Conservation (phyloP, 1,140 invertebrate genomes). For the Trichogramma pretiosum region DNA sequence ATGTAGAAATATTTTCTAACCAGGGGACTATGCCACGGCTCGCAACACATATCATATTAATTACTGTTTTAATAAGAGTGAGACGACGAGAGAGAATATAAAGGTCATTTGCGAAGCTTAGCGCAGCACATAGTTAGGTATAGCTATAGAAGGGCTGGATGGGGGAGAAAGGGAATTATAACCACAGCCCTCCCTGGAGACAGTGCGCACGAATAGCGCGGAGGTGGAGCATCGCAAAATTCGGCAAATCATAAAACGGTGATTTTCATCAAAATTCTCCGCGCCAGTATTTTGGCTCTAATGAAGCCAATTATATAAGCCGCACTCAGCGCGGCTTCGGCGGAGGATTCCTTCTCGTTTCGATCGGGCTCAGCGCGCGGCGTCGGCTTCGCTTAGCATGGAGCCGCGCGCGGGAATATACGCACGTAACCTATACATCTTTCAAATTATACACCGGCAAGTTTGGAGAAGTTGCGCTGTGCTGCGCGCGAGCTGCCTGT, state of each 20-base stretch:
- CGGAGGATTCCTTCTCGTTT: constrained; percentile 15
- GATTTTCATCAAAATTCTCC: constrained; percentile 6
- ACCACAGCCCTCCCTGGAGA: too few species aligned
- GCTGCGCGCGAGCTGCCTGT: too few species aligned
- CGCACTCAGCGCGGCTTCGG: too few species aligned
- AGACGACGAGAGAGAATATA: not conserved
- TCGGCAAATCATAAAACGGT: not conserved
- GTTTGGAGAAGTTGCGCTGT: too few species aligned
- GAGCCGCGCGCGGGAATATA: not conserved
- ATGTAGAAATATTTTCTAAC: too few species aligned
- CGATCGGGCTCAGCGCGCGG: constrained; percentile 4
- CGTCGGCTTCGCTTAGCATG: not conserved
- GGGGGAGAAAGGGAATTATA: too few species aligned
- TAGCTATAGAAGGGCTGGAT: not conserved
- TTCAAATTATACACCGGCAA: too few species aligned
- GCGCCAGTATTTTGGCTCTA: too few species aligned
- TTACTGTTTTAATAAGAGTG: constrained; percentile 3
- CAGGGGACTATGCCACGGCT: not conserved
- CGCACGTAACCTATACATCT: too few species aligned
- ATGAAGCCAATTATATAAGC: too few species aligned
- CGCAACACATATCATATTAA: constrained; percentile 1
- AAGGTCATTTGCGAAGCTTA: not conserved
- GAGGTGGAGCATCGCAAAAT: too few species aligned
- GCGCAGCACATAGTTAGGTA: not conserved
- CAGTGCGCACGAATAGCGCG: too few species aligned